phyloP scores from a whole-genome alignment of 2,888 invertebrate species.

The Galeruca laticollis region DNA sequence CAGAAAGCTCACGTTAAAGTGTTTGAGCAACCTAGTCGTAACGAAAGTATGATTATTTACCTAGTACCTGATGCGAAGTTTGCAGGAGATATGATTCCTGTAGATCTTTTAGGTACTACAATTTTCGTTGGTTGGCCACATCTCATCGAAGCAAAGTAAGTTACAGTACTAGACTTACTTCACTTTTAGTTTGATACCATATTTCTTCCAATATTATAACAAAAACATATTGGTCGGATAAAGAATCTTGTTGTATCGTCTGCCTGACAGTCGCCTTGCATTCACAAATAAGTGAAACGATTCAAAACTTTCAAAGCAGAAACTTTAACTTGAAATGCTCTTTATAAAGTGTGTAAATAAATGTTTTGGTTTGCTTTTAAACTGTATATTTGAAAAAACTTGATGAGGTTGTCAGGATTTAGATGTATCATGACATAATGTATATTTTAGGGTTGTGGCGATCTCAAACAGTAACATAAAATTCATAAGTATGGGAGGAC shows the following conservation, averaged over 20 bases:
- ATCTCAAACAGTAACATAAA: constrained; percentile 72
- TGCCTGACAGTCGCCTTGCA: too few species aligned
- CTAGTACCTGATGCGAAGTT: constrained; percentile 67
- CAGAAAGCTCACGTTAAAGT: constrained; percentile 83
- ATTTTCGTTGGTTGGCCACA: constrained; percentile 95
- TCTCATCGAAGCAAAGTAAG: constrained; percentile 84
- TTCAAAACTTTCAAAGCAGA: too few species aligned
- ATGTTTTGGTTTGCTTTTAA: not conserved
- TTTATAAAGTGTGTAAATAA: too few species aligned
- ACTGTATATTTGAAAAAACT: not conserved
- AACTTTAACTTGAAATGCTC: too few species aligned
- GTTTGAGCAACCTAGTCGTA: constrained; percentile 86
- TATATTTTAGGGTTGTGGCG: constrained; percentile 70
- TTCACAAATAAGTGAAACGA: too few species aligned
- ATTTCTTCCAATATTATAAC: too few species aligned
- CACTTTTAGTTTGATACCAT: too few species aligned
- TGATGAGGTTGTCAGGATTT: not conserved
- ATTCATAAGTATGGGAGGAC: constrained; percentile 66
- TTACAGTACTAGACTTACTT: constrained; percentile 37
- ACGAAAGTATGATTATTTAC: constrained; percentile 85
- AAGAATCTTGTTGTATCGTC: too few species aligned
- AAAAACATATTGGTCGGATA: too few species aligned
- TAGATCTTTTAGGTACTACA: constrained; percentile 76
- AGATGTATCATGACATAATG: not conserved
- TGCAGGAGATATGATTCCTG: constrained; percentile 60